Evolutionary conservation across 2,888 invertebrate genomes (phyloP).

Genomic region (Kryphioiulus occultus): DNA sequence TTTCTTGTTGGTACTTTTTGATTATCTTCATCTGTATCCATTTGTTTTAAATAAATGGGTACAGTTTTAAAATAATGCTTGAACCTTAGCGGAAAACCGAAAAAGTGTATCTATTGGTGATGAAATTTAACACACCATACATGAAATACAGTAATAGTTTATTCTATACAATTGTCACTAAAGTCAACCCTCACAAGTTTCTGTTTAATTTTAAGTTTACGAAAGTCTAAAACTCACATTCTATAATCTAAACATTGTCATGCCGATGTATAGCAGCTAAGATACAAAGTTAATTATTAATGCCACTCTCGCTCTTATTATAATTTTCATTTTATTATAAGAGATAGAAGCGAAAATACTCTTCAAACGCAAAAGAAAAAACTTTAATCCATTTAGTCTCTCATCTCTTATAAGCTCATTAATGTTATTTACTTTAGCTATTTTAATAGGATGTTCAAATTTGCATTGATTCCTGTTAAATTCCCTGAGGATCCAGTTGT

Average conservation of each 20-base stretch:
- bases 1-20: no score
- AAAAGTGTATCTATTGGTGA: no score
- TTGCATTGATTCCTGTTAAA: not conserved
- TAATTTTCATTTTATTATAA: constrained; percentile 22
- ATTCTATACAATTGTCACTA: no score
- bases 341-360: not conserved
- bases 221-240: not conserved
- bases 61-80: no score
- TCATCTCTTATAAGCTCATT: constrained; percentile 29
- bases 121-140: no score
- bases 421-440: constrained; percentile 13
- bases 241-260: not conserved
- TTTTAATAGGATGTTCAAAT: constrained; percentile 26
- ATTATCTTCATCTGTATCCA: no score
- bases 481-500: not conserved
- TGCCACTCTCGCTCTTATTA: not conserved
- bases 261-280: not conserved
- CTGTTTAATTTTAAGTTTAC: not conserved
- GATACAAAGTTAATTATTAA: not conserved
- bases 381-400: constrained; percentile 14
- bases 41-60: no score
- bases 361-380: not conserved
- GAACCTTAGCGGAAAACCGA: no score
- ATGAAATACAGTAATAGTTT: no score
- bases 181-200: not conserved